Percentiles rank a stretch among this genome's conserved stretches.
phyloP scores from a whole-genome alignment of 2,113 vertebrate genomes.

The Larimichthys polyactis region DNA sequence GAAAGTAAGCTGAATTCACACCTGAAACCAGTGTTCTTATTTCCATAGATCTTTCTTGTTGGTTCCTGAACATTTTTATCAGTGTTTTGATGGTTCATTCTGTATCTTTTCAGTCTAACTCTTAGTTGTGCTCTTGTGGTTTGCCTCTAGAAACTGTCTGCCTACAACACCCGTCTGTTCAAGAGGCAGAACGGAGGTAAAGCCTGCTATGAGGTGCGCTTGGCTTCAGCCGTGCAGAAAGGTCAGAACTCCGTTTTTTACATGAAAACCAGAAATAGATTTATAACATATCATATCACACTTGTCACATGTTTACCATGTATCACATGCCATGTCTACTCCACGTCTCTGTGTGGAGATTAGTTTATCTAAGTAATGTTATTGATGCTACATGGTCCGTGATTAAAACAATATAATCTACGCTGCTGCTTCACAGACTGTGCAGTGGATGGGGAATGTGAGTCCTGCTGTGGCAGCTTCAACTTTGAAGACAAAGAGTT shows the following conservation, averaged over 20 bases:
- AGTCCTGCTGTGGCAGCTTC: conserved; percentile 83
- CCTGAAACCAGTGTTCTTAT: background rate
- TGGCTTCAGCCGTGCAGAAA: conserved; percentile 88
- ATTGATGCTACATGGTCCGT: background rate
- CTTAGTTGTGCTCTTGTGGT: conserved; percentile 14
- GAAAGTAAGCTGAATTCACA: conserved; percentile 79
- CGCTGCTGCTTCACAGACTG: conserved; percentile 75
- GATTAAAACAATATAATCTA: background rate
- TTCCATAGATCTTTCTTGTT: background rate
- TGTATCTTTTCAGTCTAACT: background rate
- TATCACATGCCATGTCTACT: background rate
- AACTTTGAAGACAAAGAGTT: conserved; percentile 87
- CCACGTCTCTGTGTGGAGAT: background rate
- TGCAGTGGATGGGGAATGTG: conserved; percentile 79
- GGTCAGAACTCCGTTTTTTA: conserved; percentile 79
- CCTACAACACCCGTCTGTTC: conserved; percentile 94
- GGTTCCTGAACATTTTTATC: too few relatives aligned
- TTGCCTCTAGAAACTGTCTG: conserved; percentile 88
- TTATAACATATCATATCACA: too few relatives aligned
- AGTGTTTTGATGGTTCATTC: background rate
- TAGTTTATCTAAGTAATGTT: background rate
- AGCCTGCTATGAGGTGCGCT: conserved; percentile 88
- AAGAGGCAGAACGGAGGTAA: conserved; percentile 83
- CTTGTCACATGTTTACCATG: background rate
- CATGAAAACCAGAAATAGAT: background rate